Percentiles rank a stretch among this genome's conserved stretches.
These are phyloP conservation scores for Drosophila nannoptera DNA, from an alignment of 1,140 invertebrate species.

Conservation along the genomic window DNA sequence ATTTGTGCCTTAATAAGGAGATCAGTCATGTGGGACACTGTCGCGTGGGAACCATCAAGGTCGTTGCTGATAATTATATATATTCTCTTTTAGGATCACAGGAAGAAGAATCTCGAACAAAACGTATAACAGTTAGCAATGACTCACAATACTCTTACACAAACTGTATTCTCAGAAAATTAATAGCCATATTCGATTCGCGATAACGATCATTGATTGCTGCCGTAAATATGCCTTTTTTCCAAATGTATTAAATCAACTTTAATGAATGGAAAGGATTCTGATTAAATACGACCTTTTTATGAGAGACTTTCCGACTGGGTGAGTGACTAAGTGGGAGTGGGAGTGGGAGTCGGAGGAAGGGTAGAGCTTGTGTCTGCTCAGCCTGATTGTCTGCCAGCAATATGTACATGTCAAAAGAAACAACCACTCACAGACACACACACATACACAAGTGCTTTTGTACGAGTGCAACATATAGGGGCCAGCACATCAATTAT, in stretches of 20 bases:
- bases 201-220: constrained; percentile 68
- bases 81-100: constrained; percentile 13
- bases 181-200: constrained; percentile 26
- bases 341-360: constrained; percentile 3
- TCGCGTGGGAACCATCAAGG: constrained; percentile 66
- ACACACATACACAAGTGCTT: not conserved
- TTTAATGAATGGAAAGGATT: constrained; percentile 44
- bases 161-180: constrained; percentile 12
- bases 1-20: constrained; percentile 42
- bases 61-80: constrained; percentile 20
- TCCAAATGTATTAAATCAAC: constrained; percentile 40
- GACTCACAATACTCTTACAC: constrained; percentile 41
- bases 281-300: constrained; percentile 33
- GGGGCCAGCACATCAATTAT: constrained; percentile 73
- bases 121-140: constrained; percentile 28
- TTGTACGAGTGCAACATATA: constrained; percentile 37
- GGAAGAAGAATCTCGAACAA: not conserved
- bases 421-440: constrained; percentile 31
- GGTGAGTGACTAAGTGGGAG: constrained; percentile 3
- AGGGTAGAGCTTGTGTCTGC: constrained; percentile 22
- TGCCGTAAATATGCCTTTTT: constrained; percentile 36
- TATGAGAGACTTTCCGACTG: constrained; percentile 16
- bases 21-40: constrained; percentile 32
- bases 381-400: constrained; percentile 51
- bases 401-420: constrained; percentile 68